Evolutionary conservation across 2,888 invertebrate species (phyloP).

Genomic region (Macrophya annulata): DNA sequence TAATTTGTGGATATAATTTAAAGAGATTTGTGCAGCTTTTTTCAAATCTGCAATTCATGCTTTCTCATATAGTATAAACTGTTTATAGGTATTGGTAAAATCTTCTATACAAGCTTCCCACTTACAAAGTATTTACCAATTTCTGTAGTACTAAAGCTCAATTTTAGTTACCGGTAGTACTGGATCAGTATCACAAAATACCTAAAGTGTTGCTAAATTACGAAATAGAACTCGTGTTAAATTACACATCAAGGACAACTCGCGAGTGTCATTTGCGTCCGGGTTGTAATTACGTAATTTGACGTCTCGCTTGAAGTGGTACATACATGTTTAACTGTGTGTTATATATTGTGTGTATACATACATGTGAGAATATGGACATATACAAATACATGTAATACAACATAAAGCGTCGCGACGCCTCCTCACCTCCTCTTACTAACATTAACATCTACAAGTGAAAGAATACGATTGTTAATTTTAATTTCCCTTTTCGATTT

Average conservation of each 20-base stretch:
- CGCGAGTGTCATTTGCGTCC: constrained; percentile 39
- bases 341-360: neutral
- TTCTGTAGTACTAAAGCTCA: neutral
- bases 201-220: neutral
- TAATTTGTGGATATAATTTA: neutral
- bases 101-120: neutral
- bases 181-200: neutral
- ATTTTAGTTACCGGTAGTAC: neutral
- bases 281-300: constrained; percentile 46
- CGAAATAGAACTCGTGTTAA: neutral
- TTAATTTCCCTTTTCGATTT: neutral
- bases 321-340: neutral
- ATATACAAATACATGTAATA: neutral
- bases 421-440: neutral
- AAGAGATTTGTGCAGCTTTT: neutral
- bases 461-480: neutral
- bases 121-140: neutral
- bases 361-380: neutral
- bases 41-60: neutral
- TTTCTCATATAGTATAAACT: neutral
- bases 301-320: constrained; percentile 12
- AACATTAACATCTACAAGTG: neutral
- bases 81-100: neutral
- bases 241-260: constrained; percentile 45
- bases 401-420: constrained; percentile 25